Evolutionary conservation across 2,113 vertebrate species (phyloP).

Genomic region (Larimichthys polyactis): DNA sequence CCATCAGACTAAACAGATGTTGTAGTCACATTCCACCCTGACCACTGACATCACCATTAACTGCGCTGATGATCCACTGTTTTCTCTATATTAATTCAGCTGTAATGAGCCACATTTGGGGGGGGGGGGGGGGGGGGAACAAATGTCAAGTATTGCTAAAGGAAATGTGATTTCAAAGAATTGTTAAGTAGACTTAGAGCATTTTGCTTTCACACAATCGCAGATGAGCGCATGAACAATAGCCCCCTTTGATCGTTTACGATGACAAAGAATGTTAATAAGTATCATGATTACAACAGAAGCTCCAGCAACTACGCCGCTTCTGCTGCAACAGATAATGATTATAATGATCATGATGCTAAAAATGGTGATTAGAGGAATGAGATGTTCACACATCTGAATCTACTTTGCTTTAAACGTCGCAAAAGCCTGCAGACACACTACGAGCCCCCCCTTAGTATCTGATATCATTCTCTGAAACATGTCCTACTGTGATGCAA

Average conservation of each 20-base stretch:
- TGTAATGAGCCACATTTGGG: background rate
- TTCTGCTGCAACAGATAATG: constrained; percentile 23
- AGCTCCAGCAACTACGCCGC: constrained; percentile 11
- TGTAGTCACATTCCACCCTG: constrained; percentile 22
- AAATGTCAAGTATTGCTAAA: background rate
- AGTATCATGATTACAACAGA: constrained; percentile 10
- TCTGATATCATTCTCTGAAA: constrained; percentile 12
- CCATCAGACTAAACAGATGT: constrained; percentile 63
- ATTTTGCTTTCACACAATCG: background rate
- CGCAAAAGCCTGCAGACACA: constrained; percentile 20
- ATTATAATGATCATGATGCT: constrained; percentile 28
- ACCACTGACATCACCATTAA: constrained; percentile 30
- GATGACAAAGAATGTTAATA: constrained; percentile 16
- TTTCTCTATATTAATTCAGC: constrained; percentile 7
- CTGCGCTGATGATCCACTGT: background rate
- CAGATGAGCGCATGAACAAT: background rate
- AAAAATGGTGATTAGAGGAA: constrained; percentile 28
- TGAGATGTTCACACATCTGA: constrained; percentile 1
- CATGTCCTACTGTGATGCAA: constrained; percentile 36
- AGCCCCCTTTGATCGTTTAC: background rate
- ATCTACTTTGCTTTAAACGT: constrained; percentile 17
- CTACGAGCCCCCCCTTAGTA: background rate
- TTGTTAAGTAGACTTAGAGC: background rate
- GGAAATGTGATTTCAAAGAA: constrained; percentile 8
- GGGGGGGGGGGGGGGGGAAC: too few species aligned